These are phyloP conservation scores for Lithophane socia DNA, from an alignment of 2,888 invertebrate species.

Conservation along the genomic window DNA sequence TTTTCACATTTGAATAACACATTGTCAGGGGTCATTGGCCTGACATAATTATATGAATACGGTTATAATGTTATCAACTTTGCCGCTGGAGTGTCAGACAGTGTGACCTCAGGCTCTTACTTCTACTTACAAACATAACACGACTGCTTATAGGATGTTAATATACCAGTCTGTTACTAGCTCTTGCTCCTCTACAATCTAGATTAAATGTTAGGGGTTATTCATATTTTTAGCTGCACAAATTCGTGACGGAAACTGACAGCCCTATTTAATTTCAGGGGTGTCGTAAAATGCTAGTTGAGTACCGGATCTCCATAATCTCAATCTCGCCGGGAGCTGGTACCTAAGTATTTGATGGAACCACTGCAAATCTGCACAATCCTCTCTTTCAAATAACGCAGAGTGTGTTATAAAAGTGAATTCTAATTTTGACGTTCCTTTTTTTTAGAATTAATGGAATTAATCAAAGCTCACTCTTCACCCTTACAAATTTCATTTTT, in stretches of 20 bases:
- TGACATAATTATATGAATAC: conserved; percentile 28
- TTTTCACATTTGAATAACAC: not conserved
- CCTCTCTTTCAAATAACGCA: too few species aligned
- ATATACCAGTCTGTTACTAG: not conserved
- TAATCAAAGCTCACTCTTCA: too few species aligned
- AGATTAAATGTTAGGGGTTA: not conserved
- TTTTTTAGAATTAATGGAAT: too few species aligned
- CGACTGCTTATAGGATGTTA: not conserved
- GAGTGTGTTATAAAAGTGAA: too few species aligned
- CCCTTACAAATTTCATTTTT: too few species aligned
- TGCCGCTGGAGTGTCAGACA: conserved; percentile 19
- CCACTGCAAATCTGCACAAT: too few species aligned
- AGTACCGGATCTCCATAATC: not conserved
- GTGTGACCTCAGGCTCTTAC: conserved; percentile 44
- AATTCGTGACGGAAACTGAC: not conserved
- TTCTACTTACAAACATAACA: not conserved
- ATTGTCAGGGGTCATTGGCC: conserved; percentile 41
- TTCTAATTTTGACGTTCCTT: too few species aligned
- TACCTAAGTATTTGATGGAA: too few species aligned
- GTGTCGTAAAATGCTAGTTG: not conserved
- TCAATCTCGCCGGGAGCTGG: not conserved
- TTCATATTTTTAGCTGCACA: not conserved
- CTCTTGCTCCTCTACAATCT: too few species aligned
- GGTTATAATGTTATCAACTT: conserved; percentile 41
- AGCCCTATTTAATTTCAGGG: not conserved